Percentiles rank a stretch among this genome's conserved stretches.
phyloP scores from a whole-genome alignment of 2,888 invertebrate species.

The Pelosia muscerda region DNA sequence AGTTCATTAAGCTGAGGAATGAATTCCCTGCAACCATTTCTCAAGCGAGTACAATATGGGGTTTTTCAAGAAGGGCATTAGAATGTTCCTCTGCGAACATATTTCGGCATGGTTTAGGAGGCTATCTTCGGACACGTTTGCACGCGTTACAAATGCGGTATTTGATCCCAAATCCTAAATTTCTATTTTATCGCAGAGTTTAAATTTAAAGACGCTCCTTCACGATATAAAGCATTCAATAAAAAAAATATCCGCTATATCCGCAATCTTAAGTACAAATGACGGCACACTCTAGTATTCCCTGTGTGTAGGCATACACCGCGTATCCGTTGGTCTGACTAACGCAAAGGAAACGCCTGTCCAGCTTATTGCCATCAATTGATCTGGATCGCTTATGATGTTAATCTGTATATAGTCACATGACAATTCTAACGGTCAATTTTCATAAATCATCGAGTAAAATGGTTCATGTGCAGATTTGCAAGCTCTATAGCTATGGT shows the following conservation, averaged over 20 bases:
- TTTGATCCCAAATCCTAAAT: too few species aligned
- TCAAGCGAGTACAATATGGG: too few species aligned
- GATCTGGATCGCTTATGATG: constrained; percentile 42
- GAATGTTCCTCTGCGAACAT: too few species aligned
- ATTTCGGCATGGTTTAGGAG: too few species aligned
- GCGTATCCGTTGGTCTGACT: constrained; percentile 48
- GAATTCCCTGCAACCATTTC: too few species aligned
- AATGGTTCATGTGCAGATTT: background rate
- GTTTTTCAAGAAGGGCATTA: too few species aligned
- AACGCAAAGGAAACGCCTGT: constrained; percentile 48
- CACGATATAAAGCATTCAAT: constrained; percentile 13
- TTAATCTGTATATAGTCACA: constrained; percentile 40
- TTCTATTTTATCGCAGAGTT: too few species aligned
- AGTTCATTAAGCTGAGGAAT: too few species aligned
- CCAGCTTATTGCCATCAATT: constrained; percentile 52
- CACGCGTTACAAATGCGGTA: too few species aligned
- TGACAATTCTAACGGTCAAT: constrained; percentile 34
- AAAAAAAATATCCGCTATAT: constrained; percentile 28
- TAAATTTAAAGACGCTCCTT: too few species aligned
- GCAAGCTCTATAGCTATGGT: too few species aligned
- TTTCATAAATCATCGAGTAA: constrained; percentile 20
- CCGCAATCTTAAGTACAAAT: constrained; percentile 46
- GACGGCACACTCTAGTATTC: constrained; percentile 24
- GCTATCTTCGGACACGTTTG: too few species aligned
- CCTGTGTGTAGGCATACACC: constrained; percentile 44